These are phyloP conservation scores for Poicephalus gulielmi DNA, from an alignment of 2,113 vertebrate genomes.

Conservation along the genomic window DNA sequence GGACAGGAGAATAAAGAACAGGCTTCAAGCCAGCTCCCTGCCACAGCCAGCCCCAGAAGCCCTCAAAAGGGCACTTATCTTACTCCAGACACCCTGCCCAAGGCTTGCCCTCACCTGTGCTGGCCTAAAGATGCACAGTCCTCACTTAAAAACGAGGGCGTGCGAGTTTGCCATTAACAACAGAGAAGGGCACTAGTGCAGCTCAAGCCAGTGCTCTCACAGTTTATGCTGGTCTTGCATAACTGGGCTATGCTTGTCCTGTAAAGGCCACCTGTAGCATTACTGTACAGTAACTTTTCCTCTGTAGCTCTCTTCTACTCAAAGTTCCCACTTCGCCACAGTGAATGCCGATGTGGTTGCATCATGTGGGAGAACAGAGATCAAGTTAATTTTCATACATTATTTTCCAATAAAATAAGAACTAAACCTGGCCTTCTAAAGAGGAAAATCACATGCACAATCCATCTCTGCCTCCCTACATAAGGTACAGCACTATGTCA, in stretches of 20 bases:
- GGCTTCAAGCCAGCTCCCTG: fast-evolving
- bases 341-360: background rate
- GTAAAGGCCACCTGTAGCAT: background rate
- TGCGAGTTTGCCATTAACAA: background rate
- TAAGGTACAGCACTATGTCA: background rate
- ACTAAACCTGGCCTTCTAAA: background rate
- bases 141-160: background rate
- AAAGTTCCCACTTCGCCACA: background rate
- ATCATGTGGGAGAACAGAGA: background rate
- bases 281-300: background rate
- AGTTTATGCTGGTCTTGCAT: background rate
- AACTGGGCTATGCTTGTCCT: background rate
- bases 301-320: background rate
- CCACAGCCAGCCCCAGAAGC: background rate
- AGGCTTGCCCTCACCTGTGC: background rate
- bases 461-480: background rate
- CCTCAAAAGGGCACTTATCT: background rate
- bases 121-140: background rate
- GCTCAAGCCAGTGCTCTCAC: background rate
- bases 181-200: background rate
- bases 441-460: background rate
- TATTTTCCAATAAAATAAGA: background rate
- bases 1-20: slow-evolving; percentile 23
- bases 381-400: background rate
- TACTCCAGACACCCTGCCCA: background rate